These are phyloP conservation scores for Zele albiditarsus DNA, from an alignment of 2,888 invertebrate species.

Conservation along the genomic window DNA sequence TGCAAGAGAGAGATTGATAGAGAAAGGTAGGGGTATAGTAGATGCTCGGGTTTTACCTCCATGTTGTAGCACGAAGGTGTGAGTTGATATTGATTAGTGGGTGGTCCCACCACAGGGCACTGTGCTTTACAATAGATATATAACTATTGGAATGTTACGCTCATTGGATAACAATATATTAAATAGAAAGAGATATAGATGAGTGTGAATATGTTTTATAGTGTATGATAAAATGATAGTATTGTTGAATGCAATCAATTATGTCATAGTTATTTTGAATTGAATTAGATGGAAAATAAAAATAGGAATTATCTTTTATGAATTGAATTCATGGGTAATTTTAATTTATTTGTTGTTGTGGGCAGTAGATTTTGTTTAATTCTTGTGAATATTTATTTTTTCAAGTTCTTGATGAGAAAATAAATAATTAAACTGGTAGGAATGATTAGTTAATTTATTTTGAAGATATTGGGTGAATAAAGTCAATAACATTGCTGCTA, in stretches of 20 bases:
- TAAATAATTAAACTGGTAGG: too few species aligned
- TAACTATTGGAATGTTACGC: conserved; percentile 49
- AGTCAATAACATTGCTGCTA: too few species aligned
- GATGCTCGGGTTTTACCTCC: conserved; percentile 22
- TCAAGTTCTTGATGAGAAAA: too few species aligned
- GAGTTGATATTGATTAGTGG: conserved; percentile 60
- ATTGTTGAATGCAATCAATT: background rate
- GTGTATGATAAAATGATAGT: conserved; percentile 5
- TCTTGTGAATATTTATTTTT: too few species aligned
- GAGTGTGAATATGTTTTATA: conserved; percentile 16
- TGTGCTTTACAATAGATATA: conserved; percentile 35
- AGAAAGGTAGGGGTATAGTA: conserved; percentile 17
- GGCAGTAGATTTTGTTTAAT: too few species aligned
- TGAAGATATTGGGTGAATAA: too few species aligned
- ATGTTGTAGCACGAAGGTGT: conserved; percentile 30
- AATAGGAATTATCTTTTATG: background rate
- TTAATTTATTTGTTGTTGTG: too few species aligned
- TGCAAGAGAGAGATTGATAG: conserved; percentile 12
- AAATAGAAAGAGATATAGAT: conserved; percentile 3
- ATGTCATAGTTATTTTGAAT: background rate
- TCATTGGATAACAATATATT: conserved; percentile 50
- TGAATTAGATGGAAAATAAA: background rate
- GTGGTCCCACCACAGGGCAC: conserved; percentile 49
- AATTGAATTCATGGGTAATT: too few species aligned
- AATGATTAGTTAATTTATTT: too few species aligned